Base-by-base conservation (phyloP, 2,888 invertebrate species). In the Boloria selene region DNA sequence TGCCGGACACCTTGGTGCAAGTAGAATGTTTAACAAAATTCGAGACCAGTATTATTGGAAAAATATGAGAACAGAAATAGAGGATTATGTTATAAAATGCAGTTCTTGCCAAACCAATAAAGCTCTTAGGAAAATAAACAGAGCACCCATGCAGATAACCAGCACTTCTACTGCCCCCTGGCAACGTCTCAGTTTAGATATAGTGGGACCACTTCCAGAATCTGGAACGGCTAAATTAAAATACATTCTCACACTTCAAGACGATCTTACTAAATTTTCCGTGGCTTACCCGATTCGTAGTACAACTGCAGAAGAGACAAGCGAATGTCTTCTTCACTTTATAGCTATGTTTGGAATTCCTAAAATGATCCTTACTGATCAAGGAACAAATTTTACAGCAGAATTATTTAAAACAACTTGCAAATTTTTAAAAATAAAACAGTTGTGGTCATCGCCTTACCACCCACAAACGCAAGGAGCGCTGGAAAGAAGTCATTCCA, bases 131-230 rank as follows among this genome's bases (percentile, higher is more conserved):
- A 49, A 58, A 63, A 59, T 54, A 0, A 74, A 73, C 38, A 52
- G 56, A 53, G 68, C 73, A 22, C 22, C 22, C 3, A 22, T 22
- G 22, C 22, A 22, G 3, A 22, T 22, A 22, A 22, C 0, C 77
- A 58, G 38, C 7, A 69, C 64, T 13, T 69, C 67, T 0, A 64
- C 69, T 14, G 0, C 3, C 7, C 56, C 70, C 14, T 64, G 58
- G 18, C 38, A 70, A 55, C 13, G 64, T 42, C 0, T 70, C 26
- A 14, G 22, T 6, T 13, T 72, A 0, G 72, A 74, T 38, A 52
- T 73, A 10, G 73, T 73, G 0, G 74, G 72, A 0, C 74, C 72
- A n/a, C 65, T 74, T 0, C 72, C 71, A 1, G 73, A 74, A 68
- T 18, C 22, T 22, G 22, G 22, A 22, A 22, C 22, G 3, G 22